A percentile compares a stretch with the other conserved stretches of the same genome.
phyloP scores from a whole-genome alignment of 2,888 invertebrate species.

The Xestia rhomboidea region DNA sequence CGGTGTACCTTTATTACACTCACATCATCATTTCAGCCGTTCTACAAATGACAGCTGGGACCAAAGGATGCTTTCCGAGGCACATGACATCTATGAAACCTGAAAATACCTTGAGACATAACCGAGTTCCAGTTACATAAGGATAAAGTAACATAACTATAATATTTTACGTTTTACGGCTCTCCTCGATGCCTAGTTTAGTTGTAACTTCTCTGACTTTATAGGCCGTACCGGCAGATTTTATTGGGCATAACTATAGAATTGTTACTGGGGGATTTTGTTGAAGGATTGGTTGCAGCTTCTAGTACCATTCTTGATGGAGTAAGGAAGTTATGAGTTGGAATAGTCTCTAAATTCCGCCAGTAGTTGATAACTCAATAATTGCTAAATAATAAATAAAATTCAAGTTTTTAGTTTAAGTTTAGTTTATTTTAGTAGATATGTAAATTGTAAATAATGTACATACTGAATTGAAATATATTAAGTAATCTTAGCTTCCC shows the following conservation, averaged over 20 bases:
- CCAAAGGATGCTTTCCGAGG: neutral
- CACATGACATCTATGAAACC: neutral
- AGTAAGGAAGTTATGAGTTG: neutral
- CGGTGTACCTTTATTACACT: neutral
- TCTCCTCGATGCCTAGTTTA: constrained; percentile 41
- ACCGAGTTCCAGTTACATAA: constrained; percentile 7
- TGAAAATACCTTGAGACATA: neutral
- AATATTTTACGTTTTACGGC: constrained; percentile 49
- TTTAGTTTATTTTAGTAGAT: no score
- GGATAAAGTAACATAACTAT: constrained; percentile 29
- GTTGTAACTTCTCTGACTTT: constrained; percentile 28
- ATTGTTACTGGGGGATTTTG: constrained; percentile 20
- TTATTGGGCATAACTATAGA: constrained; percentile 47
- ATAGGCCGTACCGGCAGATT: constrained; percentile 28
- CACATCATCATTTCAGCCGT: neutral
- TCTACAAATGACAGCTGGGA: neutral
- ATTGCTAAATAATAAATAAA: no score
- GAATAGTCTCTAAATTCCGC: neutral
- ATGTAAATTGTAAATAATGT: no score
- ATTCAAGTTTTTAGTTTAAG: no score
- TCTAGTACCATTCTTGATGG: neutral
- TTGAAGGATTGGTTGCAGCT: constrained; percentile 5
- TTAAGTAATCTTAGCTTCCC: no score
- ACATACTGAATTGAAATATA: no score
- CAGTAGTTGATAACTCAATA: neutral